phyloP scores from a whole-genome alignment of 37 sponge, comb jelly and placozoan species.

The Bolinopsis microptera region DNA sequence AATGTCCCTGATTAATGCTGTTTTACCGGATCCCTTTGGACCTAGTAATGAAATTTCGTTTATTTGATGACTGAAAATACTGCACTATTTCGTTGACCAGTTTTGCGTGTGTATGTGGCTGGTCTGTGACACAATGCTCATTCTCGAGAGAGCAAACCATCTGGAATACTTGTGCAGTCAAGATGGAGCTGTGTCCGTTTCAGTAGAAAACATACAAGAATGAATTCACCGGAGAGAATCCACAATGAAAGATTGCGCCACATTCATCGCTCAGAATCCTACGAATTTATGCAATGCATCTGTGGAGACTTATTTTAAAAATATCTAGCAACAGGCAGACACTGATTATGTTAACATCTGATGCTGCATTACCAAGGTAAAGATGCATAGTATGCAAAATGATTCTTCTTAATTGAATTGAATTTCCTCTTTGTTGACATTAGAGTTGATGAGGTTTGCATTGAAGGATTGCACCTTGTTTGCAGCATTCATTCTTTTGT shows the following conservation, averaged over 20 bases:
- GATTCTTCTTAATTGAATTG: neutral
- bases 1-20: neutral
- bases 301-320: slow-evolving; percentile 16
- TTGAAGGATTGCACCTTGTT: neutral
- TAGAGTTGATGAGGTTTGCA: neutral
- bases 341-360: slow-evolving; percentile 8
- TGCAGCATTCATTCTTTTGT: neutral
- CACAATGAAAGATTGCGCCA: neutral
- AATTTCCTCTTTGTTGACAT: slow-evolving; percentile 39
- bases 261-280: neutral
- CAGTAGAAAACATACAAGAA: neutral
- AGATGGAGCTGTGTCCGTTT: slow-evolving; percentile 49
- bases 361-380: neutral
- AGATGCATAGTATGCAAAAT: neutral
- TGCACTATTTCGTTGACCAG: neutral
- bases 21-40: slow-evolving; percentile 12
- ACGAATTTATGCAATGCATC: neutral
- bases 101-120: neutral
- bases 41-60: neutral
- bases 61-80: neutral
- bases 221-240: neutral
- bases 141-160: neutral
- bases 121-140: neutral
- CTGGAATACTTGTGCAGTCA: neutral
- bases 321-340: neutral